Percentiles rank a stretch among this genome's conserved stretches.
Conservation (phyloP, 2,797 vertebrate genomes). For the Onychomys leucogaster region DNA sequence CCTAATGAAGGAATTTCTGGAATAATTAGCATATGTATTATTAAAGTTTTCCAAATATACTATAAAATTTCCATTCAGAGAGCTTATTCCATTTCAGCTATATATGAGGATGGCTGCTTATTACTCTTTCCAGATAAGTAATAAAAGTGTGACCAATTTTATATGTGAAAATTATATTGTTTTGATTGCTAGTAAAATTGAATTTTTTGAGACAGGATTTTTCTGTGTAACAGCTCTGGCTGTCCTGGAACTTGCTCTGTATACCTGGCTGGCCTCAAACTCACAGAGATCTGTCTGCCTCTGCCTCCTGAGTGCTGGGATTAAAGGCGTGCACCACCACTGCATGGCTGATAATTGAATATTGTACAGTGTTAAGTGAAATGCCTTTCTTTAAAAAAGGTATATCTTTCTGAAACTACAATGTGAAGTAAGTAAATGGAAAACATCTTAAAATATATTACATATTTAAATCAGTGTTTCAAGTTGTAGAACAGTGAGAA, state of each 20-base stretch:
- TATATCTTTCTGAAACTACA: conserved; percentile 25
- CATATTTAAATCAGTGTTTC: background rate
- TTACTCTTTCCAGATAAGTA: background rate
- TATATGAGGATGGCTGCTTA: background rate
- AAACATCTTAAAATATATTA: background rate
- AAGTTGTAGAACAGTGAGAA: background rate
- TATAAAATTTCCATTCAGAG: background rate
- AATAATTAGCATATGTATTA: background rate
- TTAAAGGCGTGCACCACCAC: background rate
- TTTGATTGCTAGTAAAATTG: conserved; percentile 7
- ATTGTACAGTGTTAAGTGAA: conserved; percentile 9
- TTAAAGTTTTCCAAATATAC: conserved; percentile 18
- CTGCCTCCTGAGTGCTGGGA: background rate
- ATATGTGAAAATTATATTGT: background rate
- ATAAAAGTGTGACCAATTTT: conserved; percentile 12
- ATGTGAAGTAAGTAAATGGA: background rate
- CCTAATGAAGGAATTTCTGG: background rate
- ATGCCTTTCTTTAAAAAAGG: background rate
- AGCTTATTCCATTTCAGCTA: background rate
- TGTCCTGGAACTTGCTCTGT: background rate
- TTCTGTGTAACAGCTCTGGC: background rate
- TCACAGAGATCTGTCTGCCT: background rate
- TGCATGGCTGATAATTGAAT: background rate
- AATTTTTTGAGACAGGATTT: background rate
- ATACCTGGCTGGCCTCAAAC: background rate